Evolutionary conservation across 2,888 invertebrate genomes (phyloP), one percentile per base, ranked within the genome.

Genomic region (Ephialtes manifestator): DNA sequence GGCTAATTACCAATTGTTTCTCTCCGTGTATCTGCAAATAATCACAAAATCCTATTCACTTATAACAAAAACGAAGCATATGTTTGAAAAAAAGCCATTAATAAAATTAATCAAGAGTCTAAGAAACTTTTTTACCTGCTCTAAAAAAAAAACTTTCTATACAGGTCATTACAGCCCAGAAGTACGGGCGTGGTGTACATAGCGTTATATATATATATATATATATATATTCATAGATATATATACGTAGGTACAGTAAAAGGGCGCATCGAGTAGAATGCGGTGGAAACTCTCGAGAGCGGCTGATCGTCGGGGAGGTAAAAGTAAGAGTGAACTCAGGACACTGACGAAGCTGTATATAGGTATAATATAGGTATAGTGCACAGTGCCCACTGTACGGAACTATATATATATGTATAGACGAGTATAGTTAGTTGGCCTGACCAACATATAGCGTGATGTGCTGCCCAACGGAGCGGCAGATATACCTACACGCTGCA

Each of bases 291-390:
- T 60, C 46, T 63, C 74, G 46, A 48, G 74, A 75, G 43, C 63
- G 74, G 53, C 31, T 75, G 60, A 75, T 75, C 74, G 74, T 75
- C 74, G 63, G 74, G 60, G 74, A 75, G 75, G 75, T 76, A 65
- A 76, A 76, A 76, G 75, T 76, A 76, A 76, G 75, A 76, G 75
- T 76, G 75, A 76, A 76, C 75, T 63, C 74, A 18, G 74, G 60
- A 60, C 63, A 63, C 63, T 31, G 74, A 48, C 74, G 31, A 28
- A 18, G 43, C 46, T 68, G 31, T 18, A 51, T 51, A 53, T 65
- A 63, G 28, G 18, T 53, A 76, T 75, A 63, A 2, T 28, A 20
- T 20, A 20, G 35, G 20, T 15, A 4, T n/a, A 13, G 11, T 0
- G n/a, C n/a, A 18, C 63, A 24, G 28, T 24, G 15, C 18, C 35